Conservation (phyloP, 1,140 invertebrate species). For the Cydia splendana region DNA sequence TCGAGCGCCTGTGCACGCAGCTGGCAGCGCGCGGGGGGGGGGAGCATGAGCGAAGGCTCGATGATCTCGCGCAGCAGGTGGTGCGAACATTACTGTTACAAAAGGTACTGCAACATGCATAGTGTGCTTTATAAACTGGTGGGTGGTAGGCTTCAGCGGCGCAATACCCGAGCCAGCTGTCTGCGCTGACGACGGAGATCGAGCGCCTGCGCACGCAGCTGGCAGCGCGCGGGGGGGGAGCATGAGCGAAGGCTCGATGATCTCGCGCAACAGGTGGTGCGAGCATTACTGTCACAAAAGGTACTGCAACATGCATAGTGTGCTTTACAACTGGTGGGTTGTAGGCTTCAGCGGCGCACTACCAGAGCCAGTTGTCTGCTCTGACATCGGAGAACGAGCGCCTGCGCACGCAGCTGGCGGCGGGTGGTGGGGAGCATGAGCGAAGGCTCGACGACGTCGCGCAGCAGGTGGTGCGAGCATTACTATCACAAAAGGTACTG, state of each 20-base stretch:
- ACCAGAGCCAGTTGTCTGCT: constrained; percentile 85
- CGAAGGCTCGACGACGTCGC: constrained; percentile 89
- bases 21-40: constrained; percentile 74
- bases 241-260: constrained; percentile 89
- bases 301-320: constrained; percentile 66
- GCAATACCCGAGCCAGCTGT: constrained; percentile 86
- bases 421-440: constrained; percentile 83
- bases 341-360: constrained; percentile 87
- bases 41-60: constrained; percentile 88
- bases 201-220: constrained; percentile 83
- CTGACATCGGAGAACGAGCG: constrained; percentile 88
- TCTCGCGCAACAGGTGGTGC: constrained; percentile 89
- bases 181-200: constrained; percentile 87
- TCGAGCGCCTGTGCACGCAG: constrained; percentile 84
- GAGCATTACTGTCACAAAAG: constrained; percentile 91
- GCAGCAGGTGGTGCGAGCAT: constrained; percentile 89
- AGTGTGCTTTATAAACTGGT: no score
- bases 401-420: constrained; percentile 80
- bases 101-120: constrained; percentile 81
- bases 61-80: constrained; percentile 90
- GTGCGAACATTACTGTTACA: constrained; percentile 90
- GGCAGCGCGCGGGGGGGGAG: constrained; percentile 78
- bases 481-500: constrained; percentile 90
- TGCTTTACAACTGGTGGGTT: no score
- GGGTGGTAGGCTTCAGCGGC: constrained; percentile 85